Evolutionary conservation across 1,140 invertebrate genomes (phyloP).

Genomic region (Leguminivora glycinivorella): DNA sequence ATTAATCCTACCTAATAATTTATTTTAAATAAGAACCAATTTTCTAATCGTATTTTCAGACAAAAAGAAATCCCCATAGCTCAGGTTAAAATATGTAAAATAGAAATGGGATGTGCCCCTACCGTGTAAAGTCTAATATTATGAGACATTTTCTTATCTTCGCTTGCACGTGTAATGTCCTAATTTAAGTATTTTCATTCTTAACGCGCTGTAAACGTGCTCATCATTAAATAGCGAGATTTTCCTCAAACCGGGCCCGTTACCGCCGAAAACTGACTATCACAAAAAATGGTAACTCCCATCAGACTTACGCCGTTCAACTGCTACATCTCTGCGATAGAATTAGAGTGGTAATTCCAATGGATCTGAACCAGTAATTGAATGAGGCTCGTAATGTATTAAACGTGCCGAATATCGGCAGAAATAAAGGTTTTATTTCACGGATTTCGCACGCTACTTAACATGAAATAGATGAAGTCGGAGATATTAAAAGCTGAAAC

Average conservation of each 20-base stretch:
- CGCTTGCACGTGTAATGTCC: no score
- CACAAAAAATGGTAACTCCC: background rate
- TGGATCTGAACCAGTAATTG: background rate
- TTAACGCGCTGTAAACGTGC: background rate
- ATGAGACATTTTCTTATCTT: no score
- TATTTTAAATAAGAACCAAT: no score
- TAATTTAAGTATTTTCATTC: no score
- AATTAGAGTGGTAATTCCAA: background rate
- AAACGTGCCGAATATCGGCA: background rate
- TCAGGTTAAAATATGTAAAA: no score
- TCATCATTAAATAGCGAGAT: slow-evolving; percentile 12
- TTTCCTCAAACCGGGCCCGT: slow-evolving; percentile 14
- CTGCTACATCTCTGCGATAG: background rate
- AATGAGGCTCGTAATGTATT: background rate
- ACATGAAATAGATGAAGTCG: background rate
- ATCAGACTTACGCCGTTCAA: background rate
- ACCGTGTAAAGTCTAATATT: no score
- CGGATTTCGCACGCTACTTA: background rate
- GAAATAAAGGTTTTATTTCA: background rate
- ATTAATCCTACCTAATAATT: no score
- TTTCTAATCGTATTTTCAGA: no score
- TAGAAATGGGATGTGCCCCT: no score
- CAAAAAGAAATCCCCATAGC: no score
- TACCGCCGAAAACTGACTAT: slow-evolving; percentile 18
- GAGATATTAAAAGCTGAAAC: background rate